Conservation (phyloP, 2,797 vertebrate genomes). For the Eremophila alpestris region DNA sequence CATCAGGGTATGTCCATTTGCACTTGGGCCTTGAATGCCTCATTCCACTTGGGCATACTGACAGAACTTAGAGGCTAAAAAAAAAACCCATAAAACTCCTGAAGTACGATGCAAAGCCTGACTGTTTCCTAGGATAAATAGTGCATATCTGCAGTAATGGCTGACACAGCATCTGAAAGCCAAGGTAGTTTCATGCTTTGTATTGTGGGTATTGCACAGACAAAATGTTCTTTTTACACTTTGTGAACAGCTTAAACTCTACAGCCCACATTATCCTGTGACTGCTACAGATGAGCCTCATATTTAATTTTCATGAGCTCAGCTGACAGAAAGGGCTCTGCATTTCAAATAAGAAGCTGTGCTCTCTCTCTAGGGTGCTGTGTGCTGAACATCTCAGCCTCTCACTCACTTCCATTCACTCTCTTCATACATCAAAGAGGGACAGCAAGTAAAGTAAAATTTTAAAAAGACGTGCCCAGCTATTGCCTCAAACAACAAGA, state of each 20-base stretch:
- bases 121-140: neutral
- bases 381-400: neutral
- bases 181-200: neutral
- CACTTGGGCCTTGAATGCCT: neutral
- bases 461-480: neutral
- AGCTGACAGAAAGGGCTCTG: neutral
- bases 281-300: neutral
- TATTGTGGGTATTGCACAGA: neutral
- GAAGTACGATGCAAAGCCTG: neutral
- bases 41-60: neutral
- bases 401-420: neutral
- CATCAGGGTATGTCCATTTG: fast-evolving
- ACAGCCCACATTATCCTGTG: neutral
- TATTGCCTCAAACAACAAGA: neutral
- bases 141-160: neutral
- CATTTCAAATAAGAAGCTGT: neutral
- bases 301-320: neutral
- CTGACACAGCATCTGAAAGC: neutral
- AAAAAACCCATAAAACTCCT: neutral
- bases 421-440: neutral
- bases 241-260: neutral
- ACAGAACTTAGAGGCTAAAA: neutral
- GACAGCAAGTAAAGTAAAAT: neutral
- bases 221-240: neutral
- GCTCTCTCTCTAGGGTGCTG: neutral